A percentile compares a stretch with the other conserved stretches of the same genome.
These are phyloP conservation scores for Drosophila neotestacea DNA, from an alignment of 2,888 invertebrate species.

Conservation along the genomic window DNA sequence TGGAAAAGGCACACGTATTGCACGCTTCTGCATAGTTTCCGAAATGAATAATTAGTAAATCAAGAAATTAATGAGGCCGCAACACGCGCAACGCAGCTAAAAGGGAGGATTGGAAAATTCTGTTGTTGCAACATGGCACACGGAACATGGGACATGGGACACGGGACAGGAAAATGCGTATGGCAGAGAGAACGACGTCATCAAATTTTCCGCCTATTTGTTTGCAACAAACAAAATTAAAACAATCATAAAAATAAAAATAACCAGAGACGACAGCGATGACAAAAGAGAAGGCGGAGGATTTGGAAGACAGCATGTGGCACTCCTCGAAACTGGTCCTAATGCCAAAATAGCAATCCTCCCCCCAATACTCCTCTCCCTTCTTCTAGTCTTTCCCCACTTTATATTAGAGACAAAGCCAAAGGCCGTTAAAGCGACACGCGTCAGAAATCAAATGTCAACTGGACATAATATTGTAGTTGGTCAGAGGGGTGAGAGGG, in stretches of 20 bases:
- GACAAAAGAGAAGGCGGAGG: not conserved
- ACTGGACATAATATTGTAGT: not conserved
- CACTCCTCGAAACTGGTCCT: constrained; percentile 39
- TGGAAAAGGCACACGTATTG: constrained; percentile 23
- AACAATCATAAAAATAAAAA: constrained; percentile 76
- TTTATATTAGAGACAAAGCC: constrained; percentile 17
- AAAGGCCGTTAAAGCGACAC: constrained; percentile 69
- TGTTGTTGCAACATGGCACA: constrained; percentile 52
- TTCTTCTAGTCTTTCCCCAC: no score
- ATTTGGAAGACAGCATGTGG: constrained; percentile 47
- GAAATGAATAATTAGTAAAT: constrained; percentile 79
- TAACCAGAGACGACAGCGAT: constrained; percentile 33
- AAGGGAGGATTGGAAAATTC: not conserved
- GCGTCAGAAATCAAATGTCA: constrained; percentile 78
- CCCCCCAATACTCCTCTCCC: not conserved
- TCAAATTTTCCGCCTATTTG: constrained; percentile 78
- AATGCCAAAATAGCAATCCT: constrained; percentile 27
- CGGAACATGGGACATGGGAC: not conserved
- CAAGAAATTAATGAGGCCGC: constrained; percentile 81
- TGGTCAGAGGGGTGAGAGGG: not conserved
- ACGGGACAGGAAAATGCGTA: constrained; percentile 12
- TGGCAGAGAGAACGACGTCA: constrained; percentile 46
- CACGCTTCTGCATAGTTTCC: constrained; percentile 52
- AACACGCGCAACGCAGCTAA: constrained; percentile 57
- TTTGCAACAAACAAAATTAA: constrained; percentile 78